A percentile compares a stretch with the other conserved stretches of the same genome.
Evolutionary conservation across 35 echinoderm and acorn worm species (phyloP).

Genomic region (Apostichopus japonicus): DNA sequence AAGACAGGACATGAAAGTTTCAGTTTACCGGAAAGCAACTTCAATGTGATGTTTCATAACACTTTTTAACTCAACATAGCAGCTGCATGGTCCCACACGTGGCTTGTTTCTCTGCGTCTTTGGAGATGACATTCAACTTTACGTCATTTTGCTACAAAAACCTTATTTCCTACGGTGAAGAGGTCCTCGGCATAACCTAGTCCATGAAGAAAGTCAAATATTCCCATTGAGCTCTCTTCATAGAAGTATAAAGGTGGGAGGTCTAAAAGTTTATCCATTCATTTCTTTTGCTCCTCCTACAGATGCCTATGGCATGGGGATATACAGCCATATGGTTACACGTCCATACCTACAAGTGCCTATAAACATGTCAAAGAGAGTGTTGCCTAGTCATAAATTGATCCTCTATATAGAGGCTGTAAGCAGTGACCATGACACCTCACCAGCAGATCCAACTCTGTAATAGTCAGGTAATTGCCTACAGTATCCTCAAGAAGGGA

Average conservation of each 20-base stretch:
- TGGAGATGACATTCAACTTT: too few relatives aligned
- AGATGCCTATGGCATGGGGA: neutral
- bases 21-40: too few relatives aligned
- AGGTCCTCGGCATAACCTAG: too few relatives aligned
- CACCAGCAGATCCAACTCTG: neutral
- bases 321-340: constrained; percentile 1
- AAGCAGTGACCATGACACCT: constrained; percentile 26
- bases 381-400: neutral
- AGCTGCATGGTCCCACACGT: too few relatives aligned
- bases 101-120: too few relatives aligned
- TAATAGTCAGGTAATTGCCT: neutral
- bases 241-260: neutral
- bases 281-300: neutral
- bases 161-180: too few relatives aligned
- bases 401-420: neutral
- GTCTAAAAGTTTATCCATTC: neutral
- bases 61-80: too few relatives aligned
- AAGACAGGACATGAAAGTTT: too few relatives aligned
- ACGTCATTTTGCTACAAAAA: too few relatives aligned
- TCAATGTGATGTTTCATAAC: too few relatives aligned
- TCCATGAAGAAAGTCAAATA: too few relatives aligned
- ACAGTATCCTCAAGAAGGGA: neutral
- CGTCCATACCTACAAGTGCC: neutral
- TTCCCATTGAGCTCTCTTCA: too few relatives aligned
- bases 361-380: neutral